Conservation (phyloP, 2,888 invertebrate species). For the Allygus modestus region DNA sequence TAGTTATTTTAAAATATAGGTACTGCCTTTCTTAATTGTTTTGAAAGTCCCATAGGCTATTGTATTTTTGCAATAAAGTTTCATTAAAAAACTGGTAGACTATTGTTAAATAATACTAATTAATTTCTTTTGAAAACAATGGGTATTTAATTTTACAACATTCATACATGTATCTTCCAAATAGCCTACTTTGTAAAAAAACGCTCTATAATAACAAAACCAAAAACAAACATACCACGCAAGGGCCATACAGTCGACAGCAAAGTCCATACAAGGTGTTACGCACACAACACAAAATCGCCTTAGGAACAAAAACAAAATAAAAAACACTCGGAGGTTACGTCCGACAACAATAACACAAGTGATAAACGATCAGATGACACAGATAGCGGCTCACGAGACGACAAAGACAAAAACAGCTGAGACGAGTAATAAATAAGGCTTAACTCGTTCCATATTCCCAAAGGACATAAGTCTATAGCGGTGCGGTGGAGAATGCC, state of each 20-base stretch:
- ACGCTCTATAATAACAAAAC: too few relatives aligned
- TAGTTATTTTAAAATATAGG: too few relatives aligned
- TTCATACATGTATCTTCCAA: too few relatives aligned
- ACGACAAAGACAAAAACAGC: conserved; percentile 61
- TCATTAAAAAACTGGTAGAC: too few relatives aligned
- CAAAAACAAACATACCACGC: conserved; percentile 40
- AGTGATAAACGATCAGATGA: conserved; percentile 55
- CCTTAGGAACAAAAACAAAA: background rate
- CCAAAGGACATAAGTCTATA: conserved; percentile 54
- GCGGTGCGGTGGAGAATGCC: conserved; percentile 25
- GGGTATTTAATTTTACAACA: too few relatives aligned
- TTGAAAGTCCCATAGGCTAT: too few relatives aligned
- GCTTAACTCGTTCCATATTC: conserved; percentile 62
- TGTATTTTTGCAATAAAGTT: too few relatives aligned
- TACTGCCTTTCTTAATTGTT: too few relatives aligned
- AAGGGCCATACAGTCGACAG: conserved; percentile 14
- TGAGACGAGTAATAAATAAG: conserved; percentile 62
- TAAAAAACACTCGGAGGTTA: conserved; percentile 44
- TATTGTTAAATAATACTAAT: too few relatives aligned
- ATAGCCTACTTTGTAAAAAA: too few relatives aligned
- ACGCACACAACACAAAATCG: conserved; percentile 43
- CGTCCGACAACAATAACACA: conserved; percentile 55
- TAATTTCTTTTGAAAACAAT: too few relatives aligned
- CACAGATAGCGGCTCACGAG: conserved; percentile 50
- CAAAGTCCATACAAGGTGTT: conserved; percentile 14